Evolutionary conservation across 2,113 vertebrate species (phyloP).

Genomic region (Cyanoramphus novaezelandiae): DNA sequence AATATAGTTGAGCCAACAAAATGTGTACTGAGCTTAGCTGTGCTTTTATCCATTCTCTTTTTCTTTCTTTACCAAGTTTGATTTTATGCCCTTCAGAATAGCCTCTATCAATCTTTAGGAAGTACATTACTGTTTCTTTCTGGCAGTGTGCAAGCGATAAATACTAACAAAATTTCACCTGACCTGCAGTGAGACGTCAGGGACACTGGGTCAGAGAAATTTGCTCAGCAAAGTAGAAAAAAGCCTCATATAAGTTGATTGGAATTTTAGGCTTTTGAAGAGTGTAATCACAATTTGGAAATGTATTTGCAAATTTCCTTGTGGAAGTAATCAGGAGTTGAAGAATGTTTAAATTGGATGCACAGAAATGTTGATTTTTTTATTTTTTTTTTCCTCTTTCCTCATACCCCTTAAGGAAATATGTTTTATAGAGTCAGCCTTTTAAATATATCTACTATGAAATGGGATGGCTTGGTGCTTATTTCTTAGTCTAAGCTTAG

Average conservation of each 20-base stretch:
- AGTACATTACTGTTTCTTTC: not conserved
- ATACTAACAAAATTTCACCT: not conserved
- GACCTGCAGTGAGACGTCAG: not conserved
- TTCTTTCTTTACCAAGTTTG: not conserved
- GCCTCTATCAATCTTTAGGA: not conserved
- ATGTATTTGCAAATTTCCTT: not conserved
- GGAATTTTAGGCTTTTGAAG: not conserved
- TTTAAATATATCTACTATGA: not conserved
- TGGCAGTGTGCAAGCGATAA: not conserved
- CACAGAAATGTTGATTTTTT: not conserved
- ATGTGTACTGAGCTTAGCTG: not conserved
- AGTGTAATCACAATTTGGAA: not conserved
- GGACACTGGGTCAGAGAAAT: not conserved
- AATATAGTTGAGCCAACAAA: not conserved
- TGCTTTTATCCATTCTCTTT: not conserved
- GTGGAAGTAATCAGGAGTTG: not conserved
- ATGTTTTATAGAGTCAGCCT: not conserved
- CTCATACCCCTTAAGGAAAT: not conserved
- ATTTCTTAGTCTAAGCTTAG: constrained; percentile 1
- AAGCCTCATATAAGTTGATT: rapidly evolving
- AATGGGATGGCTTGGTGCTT: not conserved
- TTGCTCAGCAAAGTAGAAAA: not conserved
- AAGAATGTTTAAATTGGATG: not conserved
- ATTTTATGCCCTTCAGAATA: constrained; percentile 18
- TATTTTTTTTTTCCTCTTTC: not conserved